Percentiles rank a stretch among this genome's conserved stretches.
These are phyloP conservation scores for Apostichopus leukothele DNA, from an alignment of 53 echinoderm and acorn worm genomes.

Conservation along the genomic window DNA sequence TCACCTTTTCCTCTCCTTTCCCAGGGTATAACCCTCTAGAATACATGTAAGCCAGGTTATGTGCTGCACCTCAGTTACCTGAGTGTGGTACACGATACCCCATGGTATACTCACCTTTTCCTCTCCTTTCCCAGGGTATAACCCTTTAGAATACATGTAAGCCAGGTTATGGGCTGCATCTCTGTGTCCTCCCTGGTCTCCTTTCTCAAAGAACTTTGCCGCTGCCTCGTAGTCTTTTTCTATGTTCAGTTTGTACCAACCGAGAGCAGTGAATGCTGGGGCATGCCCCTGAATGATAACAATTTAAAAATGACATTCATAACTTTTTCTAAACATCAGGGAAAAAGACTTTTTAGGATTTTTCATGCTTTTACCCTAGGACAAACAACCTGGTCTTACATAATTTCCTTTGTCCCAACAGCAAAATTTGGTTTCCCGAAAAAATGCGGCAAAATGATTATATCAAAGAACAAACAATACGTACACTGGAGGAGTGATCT, in stretches of 20 bases:
- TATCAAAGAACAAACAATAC: too few relatives aligned
- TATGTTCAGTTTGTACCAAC: conserved; percentile 84
- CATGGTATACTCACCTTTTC: conserved; percentile 60
- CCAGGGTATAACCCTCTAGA: conserved; percentile 80
- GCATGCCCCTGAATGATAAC: conserved; percentile 68
- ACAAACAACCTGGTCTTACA: too few relatives aligned
- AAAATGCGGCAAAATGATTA: too few relatives aligned
- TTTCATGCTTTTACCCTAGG: too few relatives aligned
- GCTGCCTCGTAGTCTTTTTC: conserved; percentile 59
- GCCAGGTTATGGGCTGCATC: conserved; percentile 95
- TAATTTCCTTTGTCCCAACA: too few relatives aligned
- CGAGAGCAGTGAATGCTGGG: conserved; percentile 88
- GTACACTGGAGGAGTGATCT: too few relatives aligned
- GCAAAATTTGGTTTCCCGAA: too few relatives aligned
- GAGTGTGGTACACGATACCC: too few relatives aligned
- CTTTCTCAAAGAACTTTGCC: conserved; percentile 59
- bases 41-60: conserved; percentile 84
- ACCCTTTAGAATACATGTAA: conserved; percentile 69
- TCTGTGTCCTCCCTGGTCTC: conserved; percentile 68
- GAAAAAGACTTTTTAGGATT: too few relatives aligned
- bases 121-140: conserved; percentile 70
- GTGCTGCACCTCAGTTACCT: conserved; percentile 67
- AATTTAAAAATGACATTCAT: background rate
- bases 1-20: conserved; percentile 65
- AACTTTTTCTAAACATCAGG: too few relatives aligned